Conservation (phyloP, 2,113 vertebrate genomes). For the Arizona elegans region DNA sequence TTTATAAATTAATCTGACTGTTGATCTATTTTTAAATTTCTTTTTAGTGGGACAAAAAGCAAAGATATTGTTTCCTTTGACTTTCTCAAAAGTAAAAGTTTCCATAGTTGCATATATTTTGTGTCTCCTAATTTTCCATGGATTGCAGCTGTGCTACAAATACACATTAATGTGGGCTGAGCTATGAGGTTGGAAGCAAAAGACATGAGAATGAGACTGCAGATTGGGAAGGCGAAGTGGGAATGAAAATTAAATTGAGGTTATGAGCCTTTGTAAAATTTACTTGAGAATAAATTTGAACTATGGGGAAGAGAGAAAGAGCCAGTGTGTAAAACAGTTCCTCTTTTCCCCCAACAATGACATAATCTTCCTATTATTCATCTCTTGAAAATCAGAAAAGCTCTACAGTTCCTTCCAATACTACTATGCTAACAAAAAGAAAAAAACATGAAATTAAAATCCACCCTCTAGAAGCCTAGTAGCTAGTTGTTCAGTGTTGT, state of each 20-base stretch:
- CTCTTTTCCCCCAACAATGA: background rate
- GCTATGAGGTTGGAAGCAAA: background rate
- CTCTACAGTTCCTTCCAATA: background rate
- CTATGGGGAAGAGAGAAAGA: background rate
- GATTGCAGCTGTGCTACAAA: background rate
- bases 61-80: background rate
- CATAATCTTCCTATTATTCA: background rate
- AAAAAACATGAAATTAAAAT: background rate
- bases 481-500: background rate
- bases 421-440: background rate
- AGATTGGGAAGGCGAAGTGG: too few relatives aligned
- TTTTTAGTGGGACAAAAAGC: background rate
- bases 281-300: background rate
- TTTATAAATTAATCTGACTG: background rate
- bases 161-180: background rate
- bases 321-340: background rate
- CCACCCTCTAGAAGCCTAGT: background rate
- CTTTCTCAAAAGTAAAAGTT: background rate
- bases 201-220: background rate
- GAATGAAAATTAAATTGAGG: too few relatives aligned
- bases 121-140: background rate
- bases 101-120: background rate
- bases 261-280: too few relatives aligned
- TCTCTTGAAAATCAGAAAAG: background rate
- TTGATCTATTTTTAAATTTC: background rate